Conservation (phyloP, 1,140 invertebrate genomes). For the Heliconius nattereri region DNA sequence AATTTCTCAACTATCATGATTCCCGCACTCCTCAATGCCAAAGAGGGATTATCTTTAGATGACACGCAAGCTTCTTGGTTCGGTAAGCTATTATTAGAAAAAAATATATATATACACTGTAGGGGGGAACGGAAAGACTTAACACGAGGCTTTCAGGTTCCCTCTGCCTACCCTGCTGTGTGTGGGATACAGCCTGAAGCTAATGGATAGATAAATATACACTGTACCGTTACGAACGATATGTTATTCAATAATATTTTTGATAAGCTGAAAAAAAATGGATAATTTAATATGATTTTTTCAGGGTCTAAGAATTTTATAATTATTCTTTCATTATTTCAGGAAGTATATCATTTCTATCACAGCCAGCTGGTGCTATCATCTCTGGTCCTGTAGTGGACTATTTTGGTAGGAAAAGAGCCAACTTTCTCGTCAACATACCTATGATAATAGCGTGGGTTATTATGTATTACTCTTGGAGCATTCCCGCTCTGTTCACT, state of each 20-base stretch:
- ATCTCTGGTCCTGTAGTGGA: constrained; percentile 85
- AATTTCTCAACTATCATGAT: constrained; percentile 87
- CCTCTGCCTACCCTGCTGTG: too few species aligned
- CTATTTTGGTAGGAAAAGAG: constrained; percentile 83
- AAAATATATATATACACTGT: neutral
- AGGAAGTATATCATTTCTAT: constrained; percentile 87
- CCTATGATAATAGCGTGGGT: constrained; percentile 86
- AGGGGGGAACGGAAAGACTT: too few species aligned
- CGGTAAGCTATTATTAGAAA: constrained; percentile 73
- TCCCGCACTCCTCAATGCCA: constrained; percentile 81
- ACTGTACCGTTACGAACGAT: too few species aligned
- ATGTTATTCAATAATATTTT: too few species aligned
- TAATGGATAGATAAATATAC: too few species aligned
- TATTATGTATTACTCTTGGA: constrained; percentile 82
- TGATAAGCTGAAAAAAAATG: too few species aligned
- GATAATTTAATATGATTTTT: neutral
- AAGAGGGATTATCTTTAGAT: constrained; percentile 80
- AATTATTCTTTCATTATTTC: constrained; percentile 41
- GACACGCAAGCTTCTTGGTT: constrained; percentile 87
- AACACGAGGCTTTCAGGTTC: too few species aligned
- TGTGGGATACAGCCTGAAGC: too few species aligned
- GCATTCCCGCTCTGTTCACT: constrained; percentile 66
- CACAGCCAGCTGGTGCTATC: constrained; percentile 86
- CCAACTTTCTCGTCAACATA: constrained; percentile 85
- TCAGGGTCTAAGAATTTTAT: neutral